phyloP scores from a whole-genome alignment of 2,113 vertebrate genomes.

The Hippocampus abdominalis region DNA sequence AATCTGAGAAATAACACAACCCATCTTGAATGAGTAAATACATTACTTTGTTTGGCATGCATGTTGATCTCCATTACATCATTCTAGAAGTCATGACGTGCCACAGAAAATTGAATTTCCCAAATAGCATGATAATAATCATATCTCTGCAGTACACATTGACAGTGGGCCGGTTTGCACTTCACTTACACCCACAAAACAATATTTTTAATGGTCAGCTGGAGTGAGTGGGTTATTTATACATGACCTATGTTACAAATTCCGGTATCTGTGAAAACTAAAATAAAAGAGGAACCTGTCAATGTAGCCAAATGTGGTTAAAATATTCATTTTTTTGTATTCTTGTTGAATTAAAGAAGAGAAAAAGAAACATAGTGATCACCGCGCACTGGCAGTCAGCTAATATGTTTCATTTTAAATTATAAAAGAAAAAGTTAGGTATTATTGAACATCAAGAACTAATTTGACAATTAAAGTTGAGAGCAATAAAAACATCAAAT shows the following conservation, averaged over 20 bases:
- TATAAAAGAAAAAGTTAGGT: not conserved
- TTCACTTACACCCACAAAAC: not conserved
- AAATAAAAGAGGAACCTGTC: not conserved
- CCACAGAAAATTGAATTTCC: not conserved
- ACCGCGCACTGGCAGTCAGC: no score
- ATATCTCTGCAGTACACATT: not conserved
- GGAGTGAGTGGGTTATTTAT: not conserved
- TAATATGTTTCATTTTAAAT: not conserved
- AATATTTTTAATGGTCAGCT: not conserved
- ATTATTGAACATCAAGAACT: not conserved
- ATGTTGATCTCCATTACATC: not conserved
- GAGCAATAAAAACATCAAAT: not conserved
- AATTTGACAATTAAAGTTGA: not conserved
- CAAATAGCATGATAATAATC: not conserved
- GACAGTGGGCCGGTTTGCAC: not conserved
- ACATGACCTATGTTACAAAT: not conserved
- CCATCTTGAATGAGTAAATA: not conserved
- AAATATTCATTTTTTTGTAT: not conserved
- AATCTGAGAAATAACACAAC: not conserved
- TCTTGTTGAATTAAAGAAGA: not conserved
- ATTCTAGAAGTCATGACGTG: not conserved
- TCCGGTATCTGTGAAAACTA: not conserved
- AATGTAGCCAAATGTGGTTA: not conserved
- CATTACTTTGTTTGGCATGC: not conserved
- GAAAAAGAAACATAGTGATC: not conserved